Percentiles rank a stretch among this genome's conserved stretches.
These are phyloP conservation scores for Prorops nasuta DNA, from an alignment of 1,140 invertebrate genomes.

Conservation along the genomic window DNA sequence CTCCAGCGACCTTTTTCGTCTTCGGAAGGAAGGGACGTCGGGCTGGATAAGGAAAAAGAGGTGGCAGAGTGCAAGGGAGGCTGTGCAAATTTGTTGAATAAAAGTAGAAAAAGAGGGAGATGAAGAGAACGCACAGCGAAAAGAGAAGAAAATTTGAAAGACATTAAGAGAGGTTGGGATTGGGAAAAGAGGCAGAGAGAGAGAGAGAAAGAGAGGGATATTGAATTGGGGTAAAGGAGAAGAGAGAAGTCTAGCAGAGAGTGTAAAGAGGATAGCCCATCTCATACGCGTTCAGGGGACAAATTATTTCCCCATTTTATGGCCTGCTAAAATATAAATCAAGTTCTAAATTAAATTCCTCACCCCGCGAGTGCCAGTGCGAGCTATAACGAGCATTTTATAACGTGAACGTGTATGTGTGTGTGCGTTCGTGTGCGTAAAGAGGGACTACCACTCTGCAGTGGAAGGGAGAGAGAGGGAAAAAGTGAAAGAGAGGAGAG, in stretches of 20 bases:
- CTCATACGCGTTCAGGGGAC: slow-evolving; percentile 50
- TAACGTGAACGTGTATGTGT: slow-evolving; percentile 34
- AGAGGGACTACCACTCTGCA: background rate
- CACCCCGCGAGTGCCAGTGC: slow-evolving; percentile 26
- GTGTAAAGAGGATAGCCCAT: slow-evolving; percentile 24
- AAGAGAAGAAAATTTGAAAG: too few relatives aligned
- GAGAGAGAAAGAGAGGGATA: too few relatives aligned
- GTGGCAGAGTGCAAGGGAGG: too few relatives aligned
- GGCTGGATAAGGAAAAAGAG: too few relatives aligned
- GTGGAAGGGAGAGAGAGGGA: background rate
- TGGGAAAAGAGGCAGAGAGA: background rate
- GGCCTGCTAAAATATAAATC: slow-evolving; percentile 54
- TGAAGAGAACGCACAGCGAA: too few relatives aligned
- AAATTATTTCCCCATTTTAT: slow-evolving; percentile 56
- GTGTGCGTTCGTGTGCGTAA: background rate
- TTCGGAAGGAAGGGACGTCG: too few relatives aligned
- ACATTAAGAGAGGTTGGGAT: background rate
- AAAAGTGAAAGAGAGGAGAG: background rate
- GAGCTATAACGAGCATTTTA: slow-evolving; percentile 50
- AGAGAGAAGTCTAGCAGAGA: background rate
- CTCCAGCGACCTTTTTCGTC: too few relatives aligned
- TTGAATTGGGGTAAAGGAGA: too few relatives aligned
- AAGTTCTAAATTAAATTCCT: slow-evolving; percentile 56
- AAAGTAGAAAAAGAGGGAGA: too few relatives aligned
- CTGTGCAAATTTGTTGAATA: too few relatives aligned